A percentile compares a stretch with the other conserved stretches of the same genome.
Conservation (phyloP, 2,797 vertebrate species). For the Meriones psammophilus region DNA sequence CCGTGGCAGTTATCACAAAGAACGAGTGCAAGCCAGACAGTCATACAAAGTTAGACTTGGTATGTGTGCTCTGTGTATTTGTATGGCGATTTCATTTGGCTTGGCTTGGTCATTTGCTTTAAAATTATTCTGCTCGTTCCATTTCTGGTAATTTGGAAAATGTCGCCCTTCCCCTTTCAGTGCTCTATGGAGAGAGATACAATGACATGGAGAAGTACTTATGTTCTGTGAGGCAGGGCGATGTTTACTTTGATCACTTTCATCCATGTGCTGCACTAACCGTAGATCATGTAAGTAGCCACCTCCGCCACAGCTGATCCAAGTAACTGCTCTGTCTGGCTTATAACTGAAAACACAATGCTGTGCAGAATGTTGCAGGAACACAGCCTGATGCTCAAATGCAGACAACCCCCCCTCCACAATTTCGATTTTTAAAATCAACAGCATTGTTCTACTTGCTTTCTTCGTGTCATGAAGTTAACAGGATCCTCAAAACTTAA, state of each 20-base stretch:
- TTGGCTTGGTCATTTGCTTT: constrained; percentile 21
- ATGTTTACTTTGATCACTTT: constrained; percentile 81
- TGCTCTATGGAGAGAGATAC: constrained; percentile 84
- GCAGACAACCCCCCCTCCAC: too few species aligned
- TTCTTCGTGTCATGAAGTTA: not conserved
- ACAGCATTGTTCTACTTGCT: not conserved
- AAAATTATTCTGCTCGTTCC: not conserved
- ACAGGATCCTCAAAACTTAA: not conserved
- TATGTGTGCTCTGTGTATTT: constrained; percentile 71
- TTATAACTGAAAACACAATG: not conserved
- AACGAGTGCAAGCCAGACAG: constrained; percentile 36
- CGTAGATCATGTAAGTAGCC: constrained; percentile 83
- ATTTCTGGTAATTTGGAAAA: not conserved
- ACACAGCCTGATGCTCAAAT: not conserved
- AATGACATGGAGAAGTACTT: constrained; percentile 87
- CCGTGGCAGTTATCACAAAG: constrained; percentile 22
- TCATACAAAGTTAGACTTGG: constrained; percentile 83
- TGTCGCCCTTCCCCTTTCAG: constrained; percentile 70
- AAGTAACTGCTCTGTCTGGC: not conserved
- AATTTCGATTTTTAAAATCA: not conserved
- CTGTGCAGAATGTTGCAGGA: not conserved
- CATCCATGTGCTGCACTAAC: constrained; percentile 85
- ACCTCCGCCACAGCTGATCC: not conserved
- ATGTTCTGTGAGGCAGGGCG: constrained; percentile 69
- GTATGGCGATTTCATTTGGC: not conserved